Percentiles rank a stretch among this genome's conserved stretches.
phyloP scores from a whole-genome alignment of 2,888 invertebrate genomes.

The Eupithecia abbreviata region DNA sequence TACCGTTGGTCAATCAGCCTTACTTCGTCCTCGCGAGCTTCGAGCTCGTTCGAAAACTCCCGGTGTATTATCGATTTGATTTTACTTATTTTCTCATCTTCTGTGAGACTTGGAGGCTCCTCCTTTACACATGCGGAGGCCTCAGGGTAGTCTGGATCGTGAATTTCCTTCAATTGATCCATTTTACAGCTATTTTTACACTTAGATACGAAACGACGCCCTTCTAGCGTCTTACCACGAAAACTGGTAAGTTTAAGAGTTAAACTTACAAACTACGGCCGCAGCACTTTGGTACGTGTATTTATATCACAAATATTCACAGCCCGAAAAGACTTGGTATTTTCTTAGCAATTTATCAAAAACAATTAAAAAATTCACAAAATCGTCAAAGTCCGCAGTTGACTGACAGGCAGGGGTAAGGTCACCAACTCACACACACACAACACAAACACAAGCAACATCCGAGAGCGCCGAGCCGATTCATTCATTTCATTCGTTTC shows the following conservation, averaged over 20 bases:
- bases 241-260: slow-evolving; percentile 49
- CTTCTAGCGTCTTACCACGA: slow-evolving; percentile 52
- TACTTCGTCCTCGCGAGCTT: slow-evolving; percentile 87
- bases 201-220: slow-evolving; percentile 61
- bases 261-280: slow-evolving; percentile 33
- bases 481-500: background rate
- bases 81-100: slow-evolving; percentile 76
- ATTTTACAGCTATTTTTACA: slow-evolving; percentile 59
- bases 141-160: slow-evolving; percentile 85
- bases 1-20: slow-evolving; percentile 87
- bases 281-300: slow-evolving; percentile 53
- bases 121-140: slow-evolving; percentile 56
- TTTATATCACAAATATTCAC: slow-evolving; percentile 58
- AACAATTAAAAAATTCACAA: slow-evolving; percentile 52
- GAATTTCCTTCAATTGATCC: slow-evolving; percentile 80
- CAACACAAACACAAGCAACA: too few species aligned
- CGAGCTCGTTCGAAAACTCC: slow-evolving; percentile 89
- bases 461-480: slow-evolving; percentile 46
- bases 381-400: slow-evolving; percentile 65
- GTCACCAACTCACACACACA: slow-evolving; percentile 58
- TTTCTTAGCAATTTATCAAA: slow-evolving; percentile 42
- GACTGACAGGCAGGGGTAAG: slow-evolving; percentile 63
- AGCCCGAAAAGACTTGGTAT: slow-evolving; percentile 52
- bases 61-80: slow-evolving; percentile 86
- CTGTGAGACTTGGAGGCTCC: slow-evolving; percentile 54